Evolutionary conservation across 2,888 invertebrate species (phyloP).

Genomic region (Nasonovia ribisnigri): DNA sequence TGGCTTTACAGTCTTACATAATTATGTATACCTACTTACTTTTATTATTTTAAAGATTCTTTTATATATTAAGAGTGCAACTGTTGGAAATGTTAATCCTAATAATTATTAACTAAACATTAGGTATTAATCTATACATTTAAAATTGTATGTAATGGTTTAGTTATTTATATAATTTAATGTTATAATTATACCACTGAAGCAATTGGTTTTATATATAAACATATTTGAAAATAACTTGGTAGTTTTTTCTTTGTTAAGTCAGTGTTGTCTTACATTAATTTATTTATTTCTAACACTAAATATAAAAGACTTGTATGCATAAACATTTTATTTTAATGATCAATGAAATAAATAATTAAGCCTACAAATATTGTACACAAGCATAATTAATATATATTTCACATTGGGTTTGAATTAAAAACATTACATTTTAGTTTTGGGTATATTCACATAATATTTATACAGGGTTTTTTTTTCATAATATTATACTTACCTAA

Average conservation of each 20-base stretch:
- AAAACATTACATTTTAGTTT: conserved; percentile 40
- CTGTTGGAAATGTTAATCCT: conserved; percentile 41
- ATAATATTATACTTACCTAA: conserved; percentile 23
- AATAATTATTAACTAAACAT: conserved; percentile 25
- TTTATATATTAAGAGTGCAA: conserved; percentile 10
- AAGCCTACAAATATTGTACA: conserved; percentile 10
- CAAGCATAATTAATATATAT: not conserved
- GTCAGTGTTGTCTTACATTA: not conserved
- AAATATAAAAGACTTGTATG: not conserved
- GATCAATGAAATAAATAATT: not conserved
- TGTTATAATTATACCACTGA: conserved; percentile 11
- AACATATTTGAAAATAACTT: not conserved
- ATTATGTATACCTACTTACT: conserved; percentile 1
- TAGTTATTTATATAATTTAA: conserved; percentile 38
- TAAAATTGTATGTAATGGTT: conserved; percentile 22
- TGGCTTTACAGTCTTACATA: conserved; percentile 23
- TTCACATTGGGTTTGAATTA: conserved; percentile 46
- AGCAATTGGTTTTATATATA: not conserved
- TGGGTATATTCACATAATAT: conserved; percentile 48
- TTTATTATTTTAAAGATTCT: conserved; percentile 18
- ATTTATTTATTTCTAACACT: not conserved
- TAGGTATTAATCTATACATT: conserved; percentile 16
- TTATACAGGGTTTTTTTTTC: conserved; percentile 59
- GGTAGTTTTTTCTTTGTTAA: conserved; percentile 2
- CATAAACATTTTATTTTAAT: conserved; percentile 10